phyloP scores from a whole-genome alignment of 1,140 invertebrate species.

The Saccostrea glomerata region DNA sequence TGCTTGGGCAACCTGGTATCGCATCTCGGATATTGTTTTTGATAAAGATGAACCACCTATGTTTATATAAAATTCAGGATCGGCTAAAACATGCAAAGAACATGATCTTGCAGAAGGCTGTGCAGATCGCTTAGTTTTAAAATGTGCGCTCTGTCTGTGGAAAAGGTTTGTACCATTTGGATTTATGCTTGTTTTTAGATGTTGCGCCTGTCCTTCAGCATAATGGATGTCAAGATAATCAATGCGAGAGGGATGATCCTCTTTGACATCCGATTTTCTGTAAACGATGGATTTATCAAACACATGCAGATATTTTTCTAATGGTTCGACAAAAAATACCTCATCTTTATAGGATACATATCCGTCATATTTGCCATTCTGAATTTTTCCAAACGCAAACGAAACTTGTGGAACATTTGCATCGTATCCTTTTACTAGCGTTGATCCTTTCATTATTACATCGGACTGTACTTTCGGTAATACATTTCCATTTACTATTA shows the following conservation, averaged over 20 bases:
- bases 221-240: neutral
- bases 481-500: slow-evolving; percentile 3
- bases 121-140: neutral
- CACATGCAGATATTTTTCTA: neutral
- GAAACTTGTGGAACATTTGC: neutral
- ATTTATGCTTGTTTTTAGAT: neutral
- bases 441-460: neutral
- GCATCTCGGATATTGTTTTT: slow-evolving; percentile 65
- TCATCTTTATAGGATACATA: slow-evolving; percentile 30
- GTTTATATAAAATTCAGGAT: slow-evolving; percentile 65
- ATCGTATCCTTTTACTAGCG: neutral
- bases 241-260: neutral
- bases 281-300: slow-evolving; percentile 1
- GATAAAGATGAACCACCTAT: slow-evolving; percentile 57
- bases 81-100: slow-evolving; percentile 66
- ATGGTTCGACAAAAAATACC: slow-evolving; percentile 44
- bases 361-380: slow-evolving; percentile 44
- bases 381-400: slow-evolving; percentile 41
- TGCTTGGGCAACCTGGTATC: slow-evolving; percentile 62
- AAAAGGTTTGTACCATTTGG: neutral
- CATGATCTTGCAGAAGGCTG: slow-evolving; percentile 52
- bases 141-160: neutral
- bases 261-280: neutral
- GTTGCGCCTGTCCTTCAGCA: no score
- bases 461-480: neutral